Evolutionary conservation across 2,888 invertebrate genomes (phyloP).

Genomic region (Ichneumoninae sp.): DNA sequence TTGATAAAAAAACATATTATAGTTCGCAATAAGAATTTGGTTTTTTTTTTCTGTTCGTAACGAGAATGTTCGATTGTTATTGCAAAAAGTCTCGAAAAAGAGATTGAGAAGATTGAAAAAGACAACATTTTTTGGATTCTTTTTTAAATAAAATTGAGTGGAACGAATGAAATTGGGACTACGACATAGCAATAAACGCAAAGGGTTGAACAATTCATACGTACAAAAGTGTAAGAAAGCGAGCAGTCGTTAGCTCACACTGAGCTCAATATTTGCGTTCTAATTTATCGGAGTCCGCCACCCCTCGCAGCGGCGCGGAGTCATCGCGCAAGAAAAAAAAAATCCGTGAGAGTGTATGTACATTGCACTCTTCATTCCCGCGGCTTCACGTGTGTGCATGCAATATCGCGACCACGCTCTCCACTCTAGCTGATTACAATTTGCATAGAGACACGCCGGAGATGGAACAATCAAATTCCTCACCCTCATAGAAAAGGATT

Average conservation of each 20-base stretch:
- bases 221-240: not conserved
- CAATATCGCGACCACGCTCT: slow-evolving; percentile 74
- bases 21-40: too few relatives aligned
- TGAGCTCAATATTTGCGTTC: not conserved
- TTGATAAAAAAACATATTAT: too few relatives aligned
- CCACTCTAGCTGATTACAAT: slow-evolving; percentile 81
- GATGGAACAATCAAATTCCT: slow-evolving; percentile 70
- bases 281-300: not conserved
- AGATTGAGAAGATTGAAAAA: too few relatives aligned
- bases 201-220: not conserved
- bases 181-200: not conserved
- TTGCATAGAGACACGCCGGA: slow-evolving; percentile 72
- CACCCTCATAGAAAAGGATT: slow-evolving; percentile 34
- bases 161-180: too few relatives aligned
- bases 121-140: too few relatives aligned
- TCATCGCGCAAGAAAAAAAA: not conserved
- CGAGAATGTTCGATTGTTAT: too few relatives aligned
- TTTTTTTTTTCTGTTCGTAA: too few relatives aligned
- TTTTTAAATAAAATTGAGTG: too few relatives aligned
- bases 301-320: not conserved
- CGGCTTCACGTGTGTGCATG: slow-evolving; percentile 29
- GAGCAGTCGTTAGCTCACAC: not conserved
- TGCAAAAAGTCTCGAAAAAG: too few relatives aligned
- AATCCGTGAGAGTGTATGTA: slow-evolving; percentile 12
- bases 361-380: slow-evolving; percentile 16